phyloP scores from a whole-genome alignment of 2,113 vertebrate species.

The Neogale vison region DNA sequence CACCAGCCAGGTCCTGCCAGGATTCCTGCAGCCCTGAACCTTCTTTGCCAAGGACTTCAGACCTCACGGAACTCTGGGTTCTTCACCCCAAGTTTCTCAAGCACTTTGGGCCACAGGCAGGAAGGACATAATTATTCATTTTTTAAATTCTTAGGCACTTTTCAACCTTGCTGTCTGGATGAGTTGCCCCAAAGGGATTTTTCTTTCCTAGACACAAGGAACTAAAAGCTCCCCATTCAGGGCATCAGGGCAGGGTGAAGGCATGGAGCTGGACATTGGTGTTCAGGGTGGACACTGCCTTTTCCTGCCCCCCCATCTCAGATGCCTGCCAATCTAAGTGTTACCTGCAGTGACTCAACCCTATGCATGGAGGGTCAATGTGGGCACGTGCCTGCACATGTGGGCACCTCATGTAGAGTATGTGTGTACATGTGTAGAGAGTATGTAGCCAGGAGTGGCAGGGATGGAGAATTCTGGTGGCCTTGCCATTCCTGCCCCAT shows the following conservation, averaged over 20 bases:
- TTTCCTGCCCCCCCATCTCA: neutral
- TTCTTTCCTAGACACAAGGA: conserved; percentile 60
- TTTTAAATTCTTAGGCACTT: conserved; percentile 60
- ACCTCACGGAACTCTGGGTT: conserved; percentile 41
- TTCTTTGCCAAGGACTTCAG: neutral
- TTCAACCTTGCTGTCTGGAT: conserved; percentile 62
- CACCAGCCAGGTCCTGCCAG: neutral
- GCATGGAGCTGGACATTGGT: neutral
- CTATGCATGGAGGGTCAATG: conserved; percentile 63
- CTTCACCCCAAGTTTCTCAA: conserved; percentile 29
- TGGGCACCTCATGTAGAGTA: conserved; percentile 63
- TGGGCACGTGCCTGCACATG: conserved; percentile 80
- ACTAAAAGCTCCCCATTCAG: neutral
- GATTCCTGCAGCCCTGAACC: neutral
- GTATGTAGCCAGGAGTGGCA: conserved; percentile 50
- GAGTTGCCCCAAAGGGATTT: conserved; percentile 30
- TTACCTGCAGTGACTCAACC: conserved; percentile 65
- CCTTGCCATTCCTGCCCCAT: neutral
- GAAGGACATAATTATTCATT: conserved; percentile 38
- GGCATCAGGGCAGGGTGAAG: neutral
- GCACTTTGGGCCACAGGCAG: conserved; percentile 65
- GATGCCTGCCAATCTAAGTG: conserved; percentile 60
- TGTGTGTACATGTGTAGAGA: neutral
- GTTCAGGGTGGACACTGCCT: neutral
- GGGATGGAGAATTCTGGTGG: neutral